These are phyloP conservation scores for Actinia equina DNA, from an alignment of 64 coral and sea anemone species.

Conservation along the genomic window DNA sequence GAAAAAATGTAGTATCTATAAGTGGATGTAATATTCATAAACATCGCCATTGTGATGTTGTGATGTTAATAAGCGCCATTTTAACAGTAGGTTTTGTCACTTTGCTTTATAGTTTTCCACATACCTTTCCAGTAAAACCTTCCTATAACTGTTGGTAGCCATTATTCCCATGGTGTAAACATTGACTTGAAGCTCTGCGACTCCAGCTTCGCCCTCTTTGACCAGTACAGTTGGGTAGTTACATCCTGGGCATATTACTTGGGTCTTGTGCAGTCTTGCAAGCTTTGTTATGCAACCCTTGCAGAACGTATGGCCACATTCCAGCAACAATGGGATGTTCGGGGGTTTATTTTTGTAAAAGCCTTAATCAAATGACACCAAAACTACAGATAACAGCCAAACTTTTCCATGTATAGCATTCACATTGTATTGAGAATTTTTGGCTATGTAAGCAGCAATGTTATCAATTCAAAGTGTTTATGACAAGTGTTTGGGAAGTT, in stretches of 20 bases:
- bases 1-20: too few species aligned
- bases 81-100: too few species aligned
- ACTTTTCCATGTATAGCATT: not conserved
- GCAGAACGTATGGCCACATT: constrained; percentile 82
- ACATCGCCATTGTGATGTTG: too few species aligned
- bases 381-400: not conserved
- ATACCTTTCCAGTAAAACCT: constrained; percentile 41
- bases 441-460: not conserved
- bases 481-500: too few species aligned
- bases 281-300: constrained; percentile 70
- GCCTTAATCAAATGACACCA: not conserved
- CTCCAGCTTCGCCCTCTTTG: constrained; percentile 52
- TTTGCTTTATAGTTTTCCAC: not conserved
- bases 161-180: constrained; percentile 65
- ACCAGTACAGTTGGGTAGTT: constrained; percentile 19
- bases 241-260: constrained; percentile 74
- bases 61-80: too few species aligned
- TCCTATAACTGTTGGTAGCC: constrained; percentile 37
- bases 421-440: not conserved
- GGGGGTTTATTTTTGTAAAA: not conserved
- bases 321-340: constrained; percentile 61
- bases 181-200: constrained; percentile 48
- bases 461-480: not conserved
- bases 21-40: too few species aligned
- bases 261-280: constrained; percentile 55